Evolutionary conservation across 2,113 vertebrate genomes (phyloP), one percentile per base, ranked within the genome.

Genomic region (Propithecus coquereli): DNA sequence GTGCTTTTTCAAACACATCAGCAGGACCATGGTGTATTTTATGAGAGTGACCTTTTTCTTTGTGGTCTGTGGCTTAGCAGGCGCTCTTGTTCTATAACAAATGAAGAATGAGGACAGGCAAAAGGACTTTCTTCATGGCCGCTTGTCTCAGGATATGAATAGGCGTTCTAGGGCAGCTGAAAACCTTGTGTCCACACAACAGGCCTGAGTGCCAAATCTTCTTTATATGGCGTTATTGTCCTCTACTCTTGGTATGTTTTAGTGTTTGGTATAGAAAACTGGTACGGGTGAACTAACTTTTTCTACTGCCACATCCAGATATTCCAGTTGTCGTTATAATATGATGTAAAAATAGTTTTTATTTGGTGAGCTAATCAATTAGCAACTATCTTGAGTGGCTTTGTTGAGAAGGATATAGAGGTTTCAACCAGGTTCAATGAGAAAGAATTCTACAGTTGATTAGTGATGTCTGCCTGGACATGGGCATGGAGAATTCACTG

Each of bases 41-140:
- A 80, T 94, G 94, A 98, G 81, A 87, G 45, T 97, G 97, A 97
- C 97, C 97, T 97, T 95, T 98, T 89, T 93, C 96, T 97, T 70
- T 98, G 97, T 97, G 97, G 97, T 97, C 96, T 97, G 90, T 97
- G 97, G 97, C 86, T 97, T 87, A 95, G 92, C 76, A 82, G 92
- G 74, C 43, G 4, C 87, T 95, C 87, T 82, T 73, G 73, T 70
- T 97, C 77, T 82, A 22, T 77, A 77, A 45, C 43, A 95, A 86
- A 66, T 74, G 76, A 91, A 94, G 90, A 96, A 94, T 87, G 94
- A 96, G 91, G 93, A 87, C 92, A 97, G 68, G 87, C 88, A 47
- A 61, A 80, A 92, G 85, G 85, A 54, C 30, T 57, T 80, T 52
- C 82, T 86, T 82, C 43, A 52, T 76, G 94, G 71, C 82, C 79